Evolutionary conservation across 2,888 invertebrate genomes (phyloP).

Genomic region (Tiliacea aurago): DNA sequence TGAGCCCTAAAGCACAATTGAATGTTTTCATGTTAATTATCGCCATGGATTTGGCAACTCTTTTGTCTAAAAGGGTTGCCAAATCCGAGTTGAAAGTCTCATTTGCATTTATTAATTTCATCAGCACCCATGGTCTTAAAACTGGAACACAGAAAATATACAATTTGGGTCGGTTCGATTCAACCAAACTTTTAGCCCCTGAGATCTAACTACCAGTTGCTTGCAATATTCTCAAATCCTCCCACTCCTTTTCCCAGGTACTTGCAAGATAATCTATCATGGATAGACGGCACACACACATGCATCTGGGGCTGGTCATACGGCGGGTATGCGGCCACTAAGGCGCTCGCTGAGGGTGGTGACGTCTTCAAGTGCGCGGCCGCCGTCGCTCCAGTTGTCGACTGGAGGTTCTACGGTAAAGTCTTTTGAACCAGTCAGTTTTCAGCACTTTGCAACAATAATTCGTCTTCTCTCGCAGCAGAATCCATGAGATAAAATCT

Average conservation of each 20-base stretch:
- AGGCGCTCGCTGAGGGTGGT: conserved; percentile 95
- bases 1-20: too few relatives aligned
- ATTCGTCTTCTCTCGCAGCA: neutral
- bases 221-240: neutral
- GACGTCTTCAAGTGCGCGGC: conserved; percentile 97
- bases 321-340: conserved; percentile 98
- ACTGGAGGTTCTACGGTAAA: conserved; percentile 95
- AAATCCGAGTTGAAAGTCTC: neutral
- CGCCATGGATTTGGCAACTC: neutral
- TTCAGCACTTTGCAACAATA: neutral
- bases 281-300: conserved; percentile 94
- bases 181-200: neutral
- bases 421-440: too few relatives aligned
- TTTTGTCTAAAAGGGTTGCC: too few relatives aligned
- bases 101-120: neutral
- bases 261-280: conserved; percentile 92
- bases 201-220: neutral
- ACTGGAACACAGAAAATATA: neutral
- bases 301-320: conserved; percentile 99
- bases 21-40: neutral
- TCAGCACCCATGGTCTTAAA: too few relatives aligned
- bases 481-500: neutral
- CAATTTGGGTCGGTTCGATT: neutral
- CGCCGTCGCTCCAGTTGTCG: conserved; percentile 98
- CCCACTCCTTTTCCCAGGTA: conserved; percentile 82